Evolutionary conservation across 2,888 invertebrate species (phyloP).

Genomic region (Isotomurus palustris): DNA sequence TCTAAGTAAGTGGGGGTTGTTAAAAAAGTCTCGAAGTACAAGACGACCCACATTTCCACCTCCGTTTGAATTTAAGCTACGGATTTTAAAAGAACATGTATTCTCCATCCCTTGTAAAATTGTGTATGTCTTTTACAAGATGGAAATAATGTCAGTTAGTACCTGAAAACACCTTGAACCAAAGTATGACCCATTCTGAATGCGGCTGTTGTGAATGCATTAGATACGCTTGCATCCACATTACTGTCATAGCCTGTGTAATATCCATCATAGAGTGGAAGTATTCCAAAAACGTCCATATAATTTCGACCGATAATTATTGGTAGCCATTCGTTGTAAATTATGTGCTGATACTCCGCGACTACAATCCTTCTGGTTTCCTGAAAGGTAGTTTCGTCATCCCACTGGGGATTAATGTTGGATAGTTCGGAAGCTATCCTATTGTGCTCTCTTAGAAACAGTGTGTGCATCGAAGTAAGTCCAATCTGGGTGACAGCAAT

Average conservation of each 20-base stretch:
- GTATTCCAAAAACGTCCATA: constrained; percentile 47
- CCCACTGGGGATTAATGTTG: constrained; percentile 67
- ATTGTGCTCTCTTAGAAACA: constrained; percentile 77
- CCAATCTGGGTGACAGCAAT: constrained; percentile 53
- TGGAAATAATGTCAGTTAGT: constrained; percentile 9
- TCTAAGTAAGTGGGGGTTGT: constrained; percentile 43
- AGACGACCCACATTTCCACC: constrained; percentile 32
- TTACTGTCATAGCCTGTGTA: constrained; percentile 50
- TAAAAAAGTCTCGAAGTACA: constrained; percentile 42
- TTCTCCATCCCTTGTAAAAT: not conserved
- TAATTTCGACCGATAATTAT: constrained; percentile 52
- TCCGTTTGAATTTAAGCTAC: constrained; percentile 31
- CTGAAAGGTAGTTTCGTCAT: constrained; percentile 67
- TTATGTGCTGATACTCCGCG: constrained; percentile 72
- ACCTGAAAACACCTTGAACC: constrained; percentile 50
- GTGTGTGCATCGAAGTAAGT: constrained; percentile 65
- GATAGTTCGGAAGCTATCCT: constrained; percentile 62
- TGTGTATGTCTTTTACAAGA: not conserved
- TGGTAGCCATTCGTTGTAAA: constrained; percentile 77
- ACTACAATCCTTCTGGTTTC: constrained; percentile 68
- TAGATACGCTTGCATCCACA: constrained; percentile 51
- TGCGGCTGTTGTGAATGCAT: constrained; percentile 55
- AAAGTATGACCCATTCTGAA: constrained; percentile 54
- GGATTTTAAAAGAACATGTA: not conserved
- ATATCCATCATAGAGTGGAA: constrained; percentile 47